Evolutionary conservation across 2,797 vertebrate species (phyloP), one percentile per base, ranked within the genome.

Genomic region (Scomberomorus guttatus): DNA sequence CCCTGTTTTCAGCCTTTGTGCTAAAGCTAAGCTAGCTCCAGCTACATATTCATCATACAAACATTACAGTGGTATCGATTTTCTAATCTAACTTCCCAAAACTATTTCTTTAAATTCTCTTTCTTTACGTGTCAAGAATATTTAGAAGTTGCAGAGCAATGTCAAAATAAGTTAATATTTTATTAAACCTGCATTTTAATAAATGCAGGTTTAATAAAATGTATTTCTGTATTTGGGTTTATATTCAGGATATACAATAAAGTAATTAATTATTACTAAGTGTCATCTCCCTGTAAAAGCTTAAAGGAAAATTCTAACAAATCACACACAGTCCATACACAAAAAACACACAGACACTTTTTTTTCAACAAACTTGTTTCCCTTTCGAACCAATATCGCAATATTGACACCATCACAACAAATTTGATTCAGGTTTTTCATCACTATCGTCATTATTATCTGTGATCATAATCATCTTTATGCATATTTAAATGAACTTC

Each of bases 401-500:
- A 93, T 93, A 94, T 92, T 90, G 86, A 95, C 93, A 92, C 92
- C 90, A 95, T 89, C 91, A 95, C 94, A 94, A 93, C 91, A 94
- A 94, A 91, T 93, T 91, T 71, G 90, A 93, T 89, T 91, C 76
- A 70, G 77, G 68, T 80, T 92, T 87, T 86, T 88, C 83, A 89
- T 91, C 87, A 92, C 89, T 92, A 86, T 86, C 66, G 56, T 93
- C 86, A 80, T 90, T 90, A 90, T 90, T 89, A 90, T 88, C 87
- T 39, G 90, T 93, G 92, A 93, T 94, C 91, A 90, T 93, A 89
- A 88, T 95, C 87, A 94, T 92, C 89, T 95, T 94, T 94, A 95
- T 95, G 95, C 94, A 95, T 95, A 95, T 96, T 95, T 94, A 95
- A 95, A 95, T 94, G 78, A 95, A 94, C 87, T 83, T 92, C 77